Evolutionary conservation across 2,113 vertebrate species (phyloP), one percentile per base, ranked within the genome.

Genomic region (Aspidoscelis tigris): DNA sequence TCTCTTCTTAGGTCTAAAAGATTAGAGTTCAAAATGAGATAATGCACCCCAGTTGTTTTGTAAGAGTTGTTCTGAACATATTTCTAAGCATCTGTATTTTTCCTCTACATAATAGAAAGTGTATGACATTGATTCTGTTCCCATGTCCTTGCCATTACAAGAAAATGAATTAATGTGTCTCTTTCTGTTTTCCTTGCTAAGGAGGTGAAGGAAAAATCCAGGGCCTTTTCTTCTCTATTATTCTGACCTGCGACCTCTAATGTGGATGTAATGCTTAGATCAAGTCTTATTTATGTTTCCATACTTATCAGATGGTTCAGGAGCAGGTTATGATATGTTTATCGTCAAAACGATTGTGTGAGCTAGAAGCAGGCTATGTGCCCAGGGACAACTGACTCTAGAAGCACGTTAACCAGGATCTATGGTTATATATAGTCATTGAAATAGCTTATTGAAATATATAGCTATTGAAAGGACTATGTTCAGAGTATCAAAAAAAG

Each of bases 71-170:
- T 33, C 14, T 21, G 64, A 2, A 7, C 1, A 9, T 2, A 5
- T 2, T 33, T 18, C 66, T 76, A 83, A 76, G 7, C 43, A 5
- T 22, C 20, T 68, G 26, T 20, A 5, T 75, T 75, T 83, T 26
- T 66, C 24, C 61, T 50, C 26, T 33, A 83, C 47, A 43, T 26
- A 39, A 16, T 39, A 41, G 58, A 66, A 69, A 80, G 26, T 80
- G 5, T 39, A 53, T 26, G 65, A 80, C n/a, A 68, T 44, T 9
- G 9, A 18, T 43, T 69, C 64, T 64, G 4, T 66, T 11, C 12
- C 69, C 47, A 10, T 81, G 80, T 61, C 43, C 72, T 83, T 83
- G 72, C 18, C 43, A 76, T 83, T 43, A 22, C 18, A 68, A 50
- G 22, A 73, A 73, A 50, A 43, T 75, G 26, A 2, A 26, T 75